Evolutionary conservation across 2,888 invertebrate genomes (phyloP).

Genomic region (Hemaris fuciformis): DNA sequence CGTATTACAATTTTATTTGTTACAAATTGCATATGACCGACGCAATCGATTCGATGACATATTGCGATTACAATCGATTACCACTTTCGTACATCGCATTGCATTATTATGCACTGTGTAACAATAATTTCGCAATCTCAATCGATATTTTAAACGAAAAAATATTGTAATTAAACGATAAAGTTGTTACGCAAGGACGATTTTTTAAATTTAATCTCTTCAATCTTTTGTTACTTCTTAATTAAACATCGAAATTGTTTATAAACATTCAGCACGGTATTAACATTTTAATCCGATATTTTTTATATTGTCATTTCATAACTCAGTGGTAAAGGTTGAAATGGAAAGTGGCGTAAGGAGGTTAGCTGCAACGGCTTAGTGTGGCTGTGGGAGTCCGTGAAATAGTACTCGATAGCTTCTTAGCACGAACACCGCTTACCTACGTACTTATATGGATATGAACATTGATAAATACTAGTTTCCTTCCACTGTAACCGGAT

Average conservation of each 20-base stretch:
- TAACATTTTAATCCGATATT: background rate
- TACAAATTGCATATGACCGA: constrained; percentile 9
- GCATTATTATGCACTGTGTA: constrained; percentile 2
- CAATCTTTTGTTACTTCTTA: constrained; percentile 4
- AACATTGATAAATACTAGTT: background rate
- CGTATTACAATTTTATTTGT: constrained; percentile 11
- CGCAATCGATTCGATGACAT: constrained; percentile 11
- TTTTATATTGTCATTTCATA: background rate
- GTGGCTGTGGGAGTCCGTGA: background rate
- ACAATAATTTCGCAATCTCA: background rate
- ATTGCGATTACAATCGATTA: constrained; percentile 12
- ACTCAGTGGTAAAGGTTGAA: background rate
- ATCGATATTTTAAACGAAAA: background rate
- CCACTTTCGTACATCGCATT: background rate
- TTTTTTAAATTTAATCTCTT: background rate
- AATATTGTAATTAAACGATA: background rate
- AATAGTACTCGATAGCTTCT: background rate
- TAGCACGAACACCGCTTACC: background rate
- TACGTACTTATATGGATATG: too few species aligned
- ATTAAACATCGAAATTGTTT: background rate
- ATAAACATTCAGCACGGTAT: background rate
- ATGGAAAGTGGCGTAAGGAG: background rate
- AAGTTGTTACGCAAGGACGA: background rate
- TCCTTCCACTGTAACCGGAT: too few species aligned
- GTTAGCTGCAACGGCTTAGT: background rate